Conservation (phyloP, 1,140 invertebrate species). For the Drosophila nasuta region DNA sequence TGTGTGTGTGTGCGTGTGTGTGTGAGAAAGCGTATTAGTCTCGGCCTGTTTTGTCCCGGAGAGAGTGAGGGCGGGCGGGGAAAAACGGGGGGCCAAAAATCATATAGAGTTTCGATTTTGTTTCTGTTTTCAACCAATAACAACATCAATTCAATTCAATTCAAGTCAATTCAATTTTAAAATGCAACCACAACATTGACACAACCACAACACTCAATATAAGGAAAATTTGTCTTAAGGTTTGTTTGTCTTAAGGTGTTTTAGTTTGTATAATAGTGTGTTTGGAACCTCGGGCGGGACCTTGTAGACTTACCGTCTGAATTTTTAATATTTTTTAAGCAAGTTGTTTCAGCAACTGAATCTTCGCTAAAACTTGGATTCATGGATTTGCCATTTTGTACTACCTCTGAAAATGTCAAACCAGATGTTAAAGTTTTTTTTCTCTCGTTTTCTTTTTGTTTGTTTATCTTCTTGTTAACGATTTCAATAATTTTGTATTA, state of each 20-base stretch:
- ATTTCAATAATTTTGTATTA: conserved; percentile 42
- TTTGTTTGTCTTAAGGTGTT: conserved; percentile 33
- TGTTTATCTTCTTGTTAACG: conserved; percentile 17
- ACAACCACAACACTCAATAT: conserved; percentile 81
- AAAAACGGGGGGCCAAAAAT: neutral
- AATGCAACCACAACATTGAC: conserved; percentile 83
- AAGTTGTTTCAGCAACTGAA: conserved; percentile 90
- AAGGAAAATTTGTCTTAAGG: conserved; percentile 47
- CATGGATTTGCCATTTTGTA: conserved; percentile 86
- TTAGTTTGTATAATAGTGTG: conserved; percentile 18
- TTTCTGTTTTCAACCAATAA: conserved; percentile 55
- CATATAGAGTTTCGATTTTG: conserved; percentile 8
- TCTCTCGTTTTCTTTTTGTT: conserved; percentile 20
- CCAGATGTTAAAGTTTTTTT: conserved; percentile 72
- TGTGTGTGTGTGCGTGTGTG: conserved; percentile 10
- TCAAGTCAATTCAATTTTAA: conserved; percentile 61
- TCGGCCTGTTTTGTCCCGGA: conserved; percentile 24
- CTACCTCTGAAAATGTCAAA: conserved; percentile 85
- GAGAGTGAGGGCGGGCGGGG: neutral
- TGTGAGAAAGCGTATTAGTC: conserved; percentile 49
- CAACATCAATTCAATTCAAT: conserved; percentile 64
- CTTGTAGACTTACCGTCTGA: conserved; percentile 90
- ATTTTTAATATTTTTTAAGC: conserved; percentile 92
- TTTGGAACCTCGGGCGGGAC: conserved; percentile 65
- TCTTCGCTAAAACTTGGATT: conserved; percentile 92